phyloP scores from a whole-genome alignment of 2,888 invertebrate species.

The Lithosia quadra region DNA sequence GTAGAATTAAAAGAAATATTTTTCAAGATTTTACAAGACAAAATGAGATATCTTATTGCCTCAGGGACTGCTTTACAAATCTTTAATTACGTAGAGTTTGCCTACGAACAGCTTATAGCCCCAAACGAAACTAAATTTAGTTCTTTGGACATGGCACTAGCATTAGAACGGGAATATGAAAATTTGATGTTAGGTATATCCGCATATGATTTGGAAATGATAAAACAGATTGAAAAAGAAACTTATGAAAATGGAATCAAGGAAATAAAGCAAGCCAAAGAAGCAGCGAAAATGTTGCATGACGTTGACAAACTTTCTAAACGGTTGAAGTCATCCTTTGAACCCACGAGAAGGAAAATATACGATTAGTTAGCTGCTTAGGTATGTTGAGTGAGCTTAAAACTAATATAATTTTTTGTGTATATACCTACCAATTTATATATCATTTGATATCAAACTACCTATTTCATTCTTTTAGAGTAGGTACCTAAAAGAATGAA shows the following conservation, averaged over 20 bases:
- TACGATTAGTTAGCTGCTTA: neutral
- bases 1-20: slow-evolving; percentile 74
- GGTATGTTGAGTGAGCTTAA: neutral
- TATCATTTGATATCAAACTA: too few relatives aligned
- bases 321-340: slow-evolving; percentile 75
- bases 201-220: slow-evolving; percentile 69
- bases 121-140: slow-evolving; percentile 88
- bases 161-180: slow-evolving; percentile 85
- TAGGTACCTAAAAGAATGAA: too few relatives aligned
- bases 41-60: slow-evolving; percentile 85
- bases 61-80: slow-evolving; percentile 88
- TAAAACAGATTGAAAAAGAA: slow-evolving; percentile 77
- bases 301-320: slow-evolving; percentile 77
- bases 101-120: slow-evolving; percentile 88
- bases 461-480: too few relatives aligned
- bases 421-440: too few relatives aligned
- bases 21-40: slow-evolving; percentile 71
- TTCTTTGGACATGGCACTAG: slow-evolving; percentile 87
- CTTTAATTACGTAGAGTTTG: slow-evolving; percentile 89
- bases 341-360: slow-evolving; percentile 62
- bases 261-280: slow-evolving; percentile 71
- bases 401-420: too few relatives aligned
- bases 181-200: slow-evolving; percentile 76
- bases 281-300: slow-evolving; percentile 73
- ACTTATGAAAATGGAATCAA: slow-evolving; percentile 69